These are phyloP conservation scores for Stomorhina lunata DNA, from an alignment of 2,888 invertebrate species.

Conservation along the genomic window DNA sequence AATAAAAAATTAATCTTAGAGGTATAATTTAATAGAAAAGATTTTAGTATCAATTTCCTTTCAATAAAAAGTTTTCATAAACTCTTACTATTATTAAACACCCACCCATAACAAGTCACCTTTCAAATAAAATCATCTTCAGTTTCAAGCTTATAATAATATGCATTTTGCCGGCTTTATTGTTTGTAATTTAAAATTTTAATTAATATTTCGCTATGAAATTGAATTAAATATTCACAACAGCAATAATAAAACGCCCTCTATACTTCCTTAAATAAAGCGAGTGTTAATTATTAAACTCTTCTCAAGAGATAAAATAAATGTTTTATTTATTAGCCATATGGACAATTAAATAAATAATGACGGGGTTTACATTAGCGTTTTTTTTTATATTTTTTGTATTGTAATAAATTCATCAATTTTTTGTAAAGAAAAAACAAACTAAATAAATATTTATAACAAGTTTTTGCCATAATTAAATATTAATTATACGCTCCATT, in stretches of 20 bases:
- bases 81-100: background rate
- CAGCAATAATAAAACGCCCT: conserved; percentile 41
- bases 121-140: background rate
- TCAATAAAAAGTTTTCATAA: background rate
- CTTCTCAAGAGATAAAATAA: background rate
- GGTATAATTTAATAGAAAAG: too few relatives aligned
- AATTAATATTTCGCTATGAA: background rate
- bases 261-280: conserved; percentile 43
- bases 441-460: conserved; percentile 45
- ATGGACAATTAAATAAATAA: conserved; percentile 24
- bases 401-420: background rate
- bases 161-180: background rate
- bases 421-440: background rate
- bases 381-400: background rate
- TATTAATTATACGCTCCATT: conserved; percentile 64
- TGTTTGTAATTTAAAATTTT: background rate
- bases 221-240: conserved; percentile 7
- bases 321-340: conserved; percentile 19
- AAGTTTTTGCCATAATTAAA: conserved; percentile 53
- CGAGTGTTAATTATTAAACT: background rate
- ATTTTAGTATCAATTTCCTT: too few relatives aligned
- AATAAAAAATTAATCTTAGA: too few relatives aligned
- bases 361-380: background rate
- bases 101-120: background rate
- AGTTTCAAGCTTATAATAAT: background rate